Evolutionary conservation across 2,113 vertebrate species (phyloP).

Genomic region (Varanus salvator): DNA sequence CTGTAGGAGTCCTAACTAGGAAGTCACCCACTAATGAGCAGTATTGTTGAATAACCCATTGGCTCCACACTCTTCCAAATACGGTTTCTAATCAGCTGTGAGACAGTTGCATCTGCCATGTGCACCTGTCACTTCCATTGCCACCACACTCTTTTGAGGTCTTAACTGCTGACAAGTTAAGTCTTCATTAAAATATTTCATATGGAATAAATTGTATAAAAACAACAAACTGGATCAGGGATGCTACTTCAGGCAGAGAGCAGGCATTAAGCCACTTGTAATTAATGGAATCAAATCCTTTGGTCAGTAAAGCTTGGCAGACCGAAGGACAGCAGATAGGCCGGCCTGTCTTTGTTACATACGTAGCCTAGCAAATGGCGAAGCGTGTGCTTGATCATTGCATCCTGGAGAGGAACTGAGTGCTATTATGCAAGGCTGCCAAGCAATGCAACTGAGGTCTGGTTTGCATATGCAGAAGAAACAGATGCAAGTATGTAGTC

Average conservation of each 20-base stretch:
- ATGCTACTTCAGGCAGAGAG: conserved; percentile 31
- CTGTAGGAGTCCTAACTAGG: not conserved
- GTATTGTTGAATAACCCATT: not conserved
- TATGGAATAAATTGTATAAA: conserved; percentile 70
- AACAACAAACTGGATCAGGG: conserved; percentile 40
- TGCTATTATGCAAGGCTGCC: too few relatives aligned
- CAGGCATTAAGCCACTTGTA: conserved; percentile 11
- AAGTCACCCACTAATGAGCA: not conserved
- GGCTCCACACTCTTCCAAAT: not conserved
- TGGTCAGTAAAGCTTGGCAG: not conserved
- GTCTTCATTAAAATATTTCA: conserved; percentile 75
- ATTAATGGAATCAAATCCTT: conserved; percentile 19
- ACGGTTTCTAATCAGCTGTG: too few relatives aligned
- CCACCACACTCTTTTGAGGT: not conserved
- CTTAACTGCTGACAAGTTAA: conserved; percentile 39
- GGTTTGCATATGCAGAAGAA: not conserved
- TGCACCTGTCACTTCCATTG: not conserved
- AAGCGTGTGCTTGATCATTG: not conserved
- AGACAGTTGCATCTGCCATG: not conserved
- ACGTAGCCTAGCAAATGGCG: not conserved
- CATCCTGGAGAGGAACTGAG: not conserved
- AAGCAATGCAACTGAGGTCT: not conserved
- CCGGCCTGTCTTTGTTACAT: not conserved
- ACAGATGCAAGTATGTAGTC: not conserved
- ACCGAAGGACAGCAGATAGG: not conserved